Percentiles rank a stretch among this genome's conserved stretches.
Evolutionary conservation across 2,797 vertebrate species (phyloP).

Genomic region (Hippoglossus hippoglossus): DNA sequence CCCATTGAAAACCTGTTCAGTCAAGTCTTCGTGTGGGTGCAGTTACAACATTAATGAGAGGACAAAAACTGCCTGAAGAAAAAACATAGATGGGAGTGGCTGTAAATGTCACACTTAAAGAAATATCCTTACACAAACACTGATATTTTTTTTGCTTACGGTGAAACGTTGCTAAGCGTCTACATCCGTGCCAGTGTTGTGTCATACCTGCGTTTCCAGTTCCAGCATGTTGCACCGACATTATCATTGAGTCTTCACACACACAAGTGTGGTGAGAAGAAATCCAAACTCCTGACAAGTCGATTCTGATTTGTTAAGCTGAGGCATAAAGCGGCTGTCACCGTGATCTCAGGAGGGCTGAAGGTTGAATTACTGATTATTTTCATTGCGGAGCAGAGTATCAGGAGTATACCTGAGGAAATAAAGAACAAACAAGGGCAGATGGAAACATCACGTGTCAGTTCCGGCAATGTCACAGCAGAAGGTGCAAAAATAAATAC

Average conservation of each 20-base stretch:
- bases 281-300: slow-evolving; percentile 48
- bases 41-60: slow-evolving; percentile 52
- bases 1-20: slow-evolving; percentile 53
- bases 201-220: slow-evolving; percentile 71
- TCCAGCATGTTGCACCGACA: slow-evolving; percentile 61
- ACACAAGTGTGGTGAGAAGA: slow-evolving; percentile 37
- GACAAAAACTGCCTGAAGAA: slow-evolving; percentile 65
- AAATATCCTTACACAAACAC: slow-evolving; percentile 33
- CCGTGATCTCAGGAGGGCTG: slow-evolving; percentile 35
- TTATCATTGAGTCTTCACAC: slow-evolving; percentile 29
- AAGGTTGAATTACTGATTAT: slow-evolving; percentile 48
- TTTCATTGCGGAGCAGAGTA: slow-evolving; percentile 37
- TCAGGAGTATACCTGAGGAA: slow-evolving; percentile 44
- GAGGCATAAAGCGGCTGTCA: slow-evolving; percentile 60
- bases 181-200: slow-evolving; percentile 43
- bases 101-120: slow-evolving; percentile 57
- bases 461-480: slow-evolving; percentile 30
- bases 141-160: neutral
- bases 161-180: slow-evolving; percentile 25
- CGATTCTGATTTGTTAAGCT: slow-evolving; percentile 58
- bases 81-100: slow-evolving; percentile 58
- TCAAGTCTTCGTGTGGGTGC: slow-evolving; percentile 49
- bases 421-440: slow-evolving; percentile 30
- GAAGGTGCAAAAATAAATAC: slow-evolving; percentile 3
- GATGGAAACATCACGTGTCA: slow-evolving; percentile 31